Evolutionary conservation across 1,140 invertebrate species (phyloP).

Genomic region (Ericerus pela): DNA sequence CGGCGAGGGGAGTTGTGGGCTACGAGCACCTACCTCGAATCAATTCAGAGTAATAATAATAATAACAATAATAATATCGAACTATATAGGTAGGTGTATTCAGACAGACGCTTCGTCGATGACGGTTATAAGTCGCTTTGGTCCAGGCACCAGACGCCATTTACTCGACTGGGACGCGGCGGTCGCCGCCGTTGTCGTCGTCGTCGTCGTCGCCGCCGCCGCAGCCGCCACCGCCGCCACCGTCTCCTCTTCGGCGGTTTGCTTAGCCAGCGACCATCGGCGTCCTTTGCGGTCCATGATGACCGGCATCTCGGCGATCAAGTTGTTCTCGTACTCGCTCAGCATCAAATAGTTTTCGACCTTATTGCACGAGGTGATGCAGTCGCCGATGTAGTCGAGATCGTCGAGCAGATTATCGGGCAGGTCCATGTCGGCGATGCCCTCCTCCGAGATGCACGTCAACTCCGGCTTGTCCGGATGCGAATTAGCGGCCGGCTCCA

Average conservation of each 20-base stretch:
- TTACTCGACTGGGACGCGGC: slow-evolving; percentile 24
- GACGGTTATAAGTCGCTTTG: slow-evolving; percentile 49
- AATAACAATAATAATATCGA: too few relatives aligned
- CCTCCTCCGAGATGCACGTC: slow-evolving; percentile 75
- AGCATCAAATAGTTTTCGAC: slow-evolving; percentile 73
- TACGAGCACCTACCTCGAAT: too few relatives aligned
- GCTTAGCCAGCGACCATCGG: slow-evolving; percentile 48
- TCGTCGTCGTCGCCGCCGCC: slow-evolving; percentile 31
- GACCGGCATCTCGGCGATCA: slow-evolving; percentile 59
- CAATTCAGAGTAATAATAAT: too few relatives aligned
- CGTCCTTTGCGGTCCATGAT: slow-evolving; percentile 49
- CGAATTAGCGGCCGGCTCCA: slow-evolving; percentile 19
- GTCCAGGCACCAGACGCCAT: slow-evolving; percentile 29
- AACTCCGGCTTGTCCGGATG: slow-evolving; percentile 47
- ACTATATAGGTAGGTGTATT: slow-evolving; percentile 17
- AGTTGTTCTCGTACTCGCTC: slow-evolving; percentile 72
- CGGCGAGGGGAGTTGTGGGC: too few relatives aligned
- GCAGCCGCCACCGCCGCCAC: too few relatives aligned
- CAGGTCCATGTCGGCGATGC: slow-evolving; percentile 66
- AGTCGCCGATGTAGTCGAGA: slow-evolving; percentile 65
- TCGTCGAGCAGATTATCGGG: slow-evolving; percentile 67
- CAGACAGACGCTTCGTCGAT: slow-evolving; percentile 49
- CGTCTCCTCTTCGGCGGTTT: slow-evolving; percentile 25
- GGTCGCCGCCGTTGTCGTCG: slow-evolving; percentile 35
- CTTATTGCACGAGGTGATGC: slow-evolving; percentile 78